A percentile compares a stretch with the other conserved stretches of the same genome.
phyloP scores from a whole-genome alignment of 92 coral and sea anemone genomes.

The Paragorgia papillata region DNA sequence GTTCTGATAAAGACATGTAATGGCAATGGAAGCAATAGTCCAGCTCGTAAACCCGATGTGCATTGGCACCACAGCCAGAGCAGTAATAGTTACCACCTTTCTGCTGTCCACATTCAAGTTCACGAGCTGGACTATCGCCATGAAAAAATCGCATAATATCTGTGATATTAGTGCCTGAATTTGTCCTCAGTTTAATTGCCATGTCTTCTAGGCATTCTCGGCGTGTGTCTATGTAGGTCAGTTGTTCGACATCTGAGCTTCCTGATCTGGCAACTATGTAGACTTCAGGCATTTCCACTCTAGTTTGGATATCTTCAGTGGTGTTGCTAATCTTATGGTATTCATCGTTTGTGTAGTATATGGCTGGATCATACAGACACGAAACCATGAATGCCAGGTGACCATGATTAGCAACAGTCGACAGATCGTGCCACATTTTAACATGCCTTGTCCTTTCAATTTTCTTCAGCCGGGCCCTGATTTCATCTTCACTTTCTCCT shows the following conservation, averaged over 20 bases:
- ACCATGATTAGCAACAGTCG: conserved; percentile 60
- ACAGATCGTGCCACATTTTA: conserved; percentile 63
- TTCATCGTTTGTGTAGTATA: too few relatives aligned
- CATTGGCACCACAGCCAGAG: too few relatives aligned
- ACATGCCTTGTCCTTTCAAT: too few relatives aligned
- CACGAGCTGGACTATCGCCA: conserved; percentile 58
- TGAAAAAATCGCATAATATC: conserved; percentile 63
- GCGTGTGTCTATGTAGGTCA: conserved; percentile 40
- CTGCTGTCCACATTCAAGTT: conserved; percentile 44
- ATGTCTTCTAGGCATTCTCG: conserved; percentile 44
- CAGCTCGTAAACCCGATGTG: too few relatives aligned
- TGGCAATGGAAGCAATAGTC: too few relatives aligned
- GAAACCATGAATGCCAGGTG: conserved; percentile 55
- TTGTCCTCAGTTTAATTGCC: not conserved
- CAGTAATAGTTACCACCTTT: conserved; percentile 10
- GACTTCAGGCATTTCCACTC: conserved; percentile 50
- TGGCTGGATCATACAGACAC: too few relatives aligned
- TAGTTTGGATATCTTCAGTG: conserved; percentile 48
- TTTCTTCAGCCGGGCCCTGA: conserved; percentile 43
- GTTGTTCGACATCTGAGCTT: conserved; percentile 41
- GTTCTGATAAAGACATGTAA: not conserved
- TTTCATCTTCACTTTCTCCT: conserved; percentile 15
- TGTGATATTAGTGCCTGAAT: conserved; percentile 8
- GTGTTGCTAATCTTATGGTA: not conserved
- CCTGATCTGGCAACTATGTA: conserved; percentile 56